Base-by-base conservation (phyloP, 2,888 invertebrate species). In the Antheraea assamensis region DNA sequence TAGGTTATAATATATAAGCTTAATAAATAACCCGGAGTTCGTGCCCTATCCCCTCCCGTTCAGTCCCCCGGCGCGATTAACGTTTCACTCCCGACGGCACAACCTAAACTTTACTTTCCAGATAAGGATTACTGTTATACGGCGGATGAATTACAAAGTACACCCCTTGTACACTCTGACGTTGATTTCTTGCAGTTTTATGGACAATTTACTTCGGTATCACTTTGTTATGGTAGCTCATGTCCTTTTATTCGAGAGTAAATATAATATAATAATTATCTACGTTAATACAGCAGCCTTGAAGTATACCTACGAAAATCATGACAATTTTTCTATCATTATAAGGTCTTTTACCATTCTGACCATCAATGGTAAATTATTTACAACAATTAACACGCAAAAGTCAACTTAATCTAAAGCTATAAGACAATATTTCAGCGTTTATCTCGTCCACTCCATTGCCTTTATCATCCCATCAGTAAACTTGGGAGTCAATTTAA, bases 91-190 rank as follows among this genome's bases (percentile, higher is more conserved):
- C 77, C 83, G 83, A 74, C 73, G 75, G 77, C 70, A 31, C 76
- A 81, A 79, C 81, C 81, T 88, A 85, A 87, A 86, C 82, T 87
- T 85, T 81, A 80, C 83, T 82, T 75, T 74, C 78, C 80, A 81
- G 88, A 87, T 87, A 87, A 86, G 86, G 85, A 84, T 87, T 87
- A 87, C 83, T 83, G 77, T 76, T 79, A 82, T 76, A 85, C 85
- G 78, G 75, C 81, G 76, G 82, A 83, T 84, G 82, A 84, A 85
- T 85, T 83, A 80, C 78, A 82, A 83, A 81, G 78, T 79, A 78
- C 78, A 76, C 77, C 74, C 72, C 64, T 74, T 71, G 71, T 74
- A 52, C 47, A 30, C 64, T 49, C 64, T 55, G 55, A 74, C 74
- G 71, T 74, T 71, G 71, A 74, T 66, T 74, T 74, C 74, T 74